Evolutionary conservation across 1,140 invertebrate genomes (phyloP), one percentile per base, ranked within the genome.

Genomic region (Drosophila ironensis): DNA sequence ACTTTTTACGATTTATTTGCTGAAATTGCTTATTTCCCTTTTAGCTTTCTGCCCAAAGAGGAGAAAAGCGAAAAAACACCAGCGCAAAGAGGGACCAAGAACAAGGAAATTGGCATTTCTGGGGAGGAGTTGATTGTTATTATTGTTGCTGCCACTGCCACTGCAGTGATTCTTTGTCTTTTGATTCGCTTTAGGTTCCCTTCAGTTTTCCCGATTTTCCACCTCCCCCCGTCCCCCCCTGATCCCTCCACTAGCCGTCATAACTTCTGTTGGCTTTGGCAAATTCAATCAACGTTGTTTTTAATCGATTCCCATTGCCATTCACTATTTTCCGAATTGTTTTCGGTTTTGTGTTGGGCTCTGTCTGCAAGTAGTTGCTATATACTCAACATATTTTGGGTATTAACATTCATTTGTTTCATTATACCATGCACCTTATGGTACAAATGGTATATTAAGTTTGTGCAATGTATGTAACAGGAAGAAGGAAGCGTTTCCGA

Each of bases 1-100:
- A 80, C 80, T 84, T 86, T 84, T 84, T 75, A 84, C 80, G 80
- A 84, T 84, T 84, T 84, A 84, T 84, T 82, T 86, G 80, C 80
- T 63, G 80, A 84, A 84, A 84, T 84, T 84, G 80, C 80, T 78
- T 86, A 80, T 86, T 86, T 86, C 80, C 81, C 66, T 84, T 72
- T 69, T 52, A 52, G 57, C 11, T 45, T 52, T 40, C 2, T 41
- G 33, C 33, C 50, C 54, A 11, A 56, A 9, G 20, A 9, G 11
- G 20, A 25, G 1, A 28, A 17, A 16, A 46, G 42, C 20, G 57
- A 22, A 47, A 59, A 66, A 19, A 19, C 17, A 17, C 5, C 9
- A 27, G 19, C 17, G 4, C 17, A 30, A 27, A 35, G 24, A 12
- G 24, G 42, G 24, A 68, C 3, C 41, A 68, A 57, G 53, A 72